Conservation (phyloP, 2,888 invertebrate genomes). For the Limnephilus rhombicus region DNA sequence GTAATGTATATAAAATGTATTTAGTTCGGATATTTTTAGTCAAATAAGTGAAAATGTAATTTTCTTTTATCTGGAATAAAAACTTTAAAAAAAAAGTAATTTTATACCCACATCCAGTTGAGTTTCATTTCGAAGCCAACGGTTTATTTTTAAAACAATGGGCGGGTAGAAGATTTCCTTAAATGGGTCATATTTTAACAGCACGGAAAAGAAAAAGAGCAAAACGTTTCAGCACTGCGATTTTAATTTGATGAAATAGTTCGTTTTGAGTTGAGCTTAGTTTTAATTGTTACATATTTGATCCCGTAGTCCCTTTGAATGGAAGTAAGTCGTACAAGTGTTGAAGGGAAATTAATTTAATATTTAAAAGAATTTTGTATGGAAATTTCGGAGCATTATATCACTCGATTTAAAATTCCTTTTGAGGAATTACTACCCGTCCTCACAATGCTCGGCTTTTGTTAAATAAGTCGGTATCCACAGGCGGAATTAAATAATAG, state of each 20-base stretch:
- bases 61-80: too few relatives aligned
- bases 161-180: background rate
- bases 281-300: background rate
- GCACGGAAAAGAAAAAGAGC: background rate
- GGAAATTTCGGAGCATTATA: constrained; percentile 20
- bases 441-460: constrained; percentile 22
- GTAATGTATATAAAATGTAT: too few relatives aligned
- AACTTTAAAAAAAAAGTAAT: too few relatives aligned
- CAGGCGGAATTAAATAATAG: constrained; percentile 10
- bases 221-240: background rate
- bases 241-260: background rate
- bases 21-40: too few relatives aligned
- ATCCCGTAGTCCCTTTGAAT: background rate
- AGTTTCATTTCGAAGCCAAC: background rate
- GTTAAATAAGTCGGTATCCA: constrained; percentile 8
- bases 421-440: constrained; percentile 41
- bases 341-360: constrained; percentile 71
- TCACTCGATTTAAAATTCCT: constrained; percentile 28
- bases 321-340: constrained; percentile 26
- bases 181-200: background rate
- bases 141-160: background rate
- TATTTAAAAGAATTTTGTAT: constrained; percentile 68
- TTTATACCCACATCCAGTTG: background rate
- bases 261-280: background rate
- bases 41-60: too few relatives aligned